Percentiles rank a stretch among this genome's conserved stretches.
These are phyloP conservation scores for Dolichopus griseipennis DNA, from an alignment of 2,888 invertebrate genomes.

Conservation along the genomic window DNA sequence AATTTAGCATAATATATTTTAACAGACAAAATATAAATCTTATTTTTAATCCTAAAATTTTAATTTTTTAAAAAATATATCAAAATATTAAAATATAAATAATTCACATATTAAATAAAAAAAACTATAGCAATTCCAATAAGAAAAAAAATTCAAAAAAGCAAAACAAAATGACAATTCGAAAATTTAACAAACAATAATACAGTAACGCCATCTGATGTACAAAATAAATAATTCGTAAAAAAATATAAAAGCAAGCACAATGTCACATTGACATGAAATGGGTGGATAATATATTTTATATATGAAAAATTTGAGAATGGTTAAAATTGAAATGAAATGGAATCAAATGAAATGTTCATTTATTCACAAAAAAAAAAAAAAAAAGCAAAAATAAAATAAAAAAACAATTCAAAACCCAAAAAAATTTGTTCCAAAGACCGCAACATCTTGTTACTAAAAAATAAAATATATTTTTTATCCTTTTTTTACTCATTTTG, in stretches of 20 bases:
- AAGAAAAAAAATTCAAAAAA: too few species aligned
- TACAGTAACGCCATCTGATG: background rate
- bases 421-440: background rate
- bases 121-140: too few species aligned
- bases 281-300: slow-evolving; percentile 15
- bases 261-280: slow-evolving; percentile 14
- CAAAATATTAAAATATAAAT: too few species aligned
- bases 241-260: background rate
- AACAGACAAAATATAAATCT: too few species aligned
- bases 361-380: too few species aligned
- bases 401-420: background rate
- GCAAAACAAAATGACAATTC: too few species aligned
- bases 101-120: too few species aligned
- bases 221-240: background rate
- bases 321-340: background rate
- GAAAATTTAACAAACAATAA: background rate
- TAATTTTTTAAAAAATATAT: too few species aligned
- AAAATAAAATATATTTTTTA: slow-evolving; percentile 12
- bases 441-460: slow-evolving; percentile 16
- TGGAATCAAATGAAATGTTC: background rate
- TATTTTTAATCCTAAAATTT: too few species aligned
- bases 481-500: background rate
- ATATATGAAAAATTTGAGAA: background rate
- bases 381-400: background rate
- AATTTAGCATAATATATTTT: too few species aligned